Conservation (phyloP, 2,113 vertebrate species). For the Todiramphus saurophagus region DNA sequence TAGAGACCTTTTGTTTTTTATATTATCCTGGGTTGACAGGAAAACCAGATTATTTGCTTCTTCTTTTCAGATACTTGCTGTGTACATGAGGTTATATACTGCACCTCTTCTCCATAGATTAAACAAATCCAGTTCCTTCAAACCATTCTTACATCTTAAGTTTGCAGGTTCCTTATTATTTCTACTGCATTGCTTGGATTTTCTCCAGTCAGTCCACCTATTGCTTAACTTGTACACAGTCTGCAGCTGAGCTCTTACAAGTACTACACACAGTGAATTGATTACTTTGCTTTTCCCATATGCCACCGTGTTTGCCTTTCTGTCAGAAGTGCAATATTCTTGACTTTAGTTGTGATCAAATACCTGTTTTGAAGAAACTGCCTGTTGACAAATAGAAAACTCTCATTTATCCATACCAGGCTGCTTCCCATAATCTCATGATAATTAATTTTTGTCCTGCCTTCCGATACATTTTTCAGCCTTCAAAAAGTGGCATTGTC, state of each 20-base stretch:
- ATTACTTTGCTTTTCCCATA: neutral
- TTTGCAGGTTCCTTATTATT: neutral
- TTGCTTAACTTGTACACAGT: neutral
- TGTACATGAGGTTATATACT: neutral
- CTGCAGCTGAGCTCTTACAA: neutral
- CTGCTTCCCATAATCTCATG: neutral
- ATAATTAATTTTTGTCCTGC: neutral
- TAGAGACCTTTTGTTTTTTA: neutral
- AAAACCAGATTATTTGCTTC: neutral
- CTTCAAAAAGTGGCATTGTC: neutral
- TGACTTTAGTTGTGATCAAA: neutral
- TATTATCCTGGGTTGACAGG: neutral
- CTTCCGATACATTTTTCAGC: neutral
- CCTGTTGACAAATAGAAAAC: neutral
- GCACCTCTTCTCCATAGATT: neutral
- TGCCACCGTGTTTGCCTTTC: neutral
- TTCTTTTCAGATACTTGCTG: neutral
- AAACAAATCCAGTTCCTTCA: neutral
- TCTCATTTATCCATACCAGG: neutral
- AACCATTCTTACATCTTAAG: neutral
- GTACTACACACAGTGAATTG: neutral
- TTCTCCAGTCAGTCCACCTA: neutral
- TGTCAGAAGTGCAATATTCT: neutral
- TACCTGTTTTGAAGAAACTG: neutral
- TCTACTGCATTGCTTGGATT: neutral